Base-by-base conservation (phyloP, 2,113 vertebrate species). In the Bubalus kerabau region DNA sequence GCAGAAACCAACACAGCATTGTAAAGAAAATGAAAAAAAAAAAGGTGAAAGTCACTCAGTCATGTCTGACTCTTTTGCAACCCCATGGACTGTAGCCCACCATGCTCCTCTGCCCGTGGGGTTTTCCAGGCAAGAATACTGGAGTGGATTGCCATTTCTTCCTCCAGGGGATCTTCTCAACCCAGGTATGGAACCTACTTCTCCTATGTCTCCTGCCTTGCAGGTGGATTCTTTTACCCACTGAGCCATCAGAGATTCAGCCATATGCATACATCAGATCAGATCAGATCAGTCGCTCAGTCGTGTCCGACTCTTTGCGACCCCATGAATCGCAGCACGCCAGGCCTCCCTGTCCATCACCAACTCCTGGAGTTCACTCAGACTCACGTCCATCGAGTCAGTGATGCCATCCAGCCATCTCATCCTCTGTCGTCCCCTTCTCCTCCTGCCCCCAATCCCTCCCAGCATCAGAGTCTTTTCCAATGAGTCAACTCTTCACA, bases 271-370 rank as follows among this genome's bases (percentile, higher is more conserved):
- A 43, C 10, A 24, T 43, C 13, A 46, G 43, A 46, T 46, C 43
- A 46, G 43, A 46, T 46, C 43, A 46, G 43, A 46, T 46, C 43
- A 46, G 43, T 0, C 1, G 1, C 43, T 46, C 43, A 46, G 0
- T 46, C 0, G 1, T 46, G 43, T 46, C 43, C 0, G 6, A 7
- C 43, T 46, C 0, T 46, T 46, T 46, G 43, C 1, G 43, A 46
- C 6, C 6, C 43, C 43, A 46, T 46, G 43, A 46, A 46, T 46
- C 6, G 6, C 43, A 46, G 43, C 43, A 46, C 43, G 1, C 43
- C 43, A 46, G 43, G 43, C 43, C 43, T 46, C 43, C 43, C 43
- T 46, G 43, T 46, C 43, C 43, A 46, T 46, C 43, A 46, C 43
- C 43, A 46, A 46, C 43, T 46, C 43, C 43, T 6, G 6, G 43